Evolutionary conservation across 2,888 invertebrate genomes (phyloP).

Genomic region (Ptilodon capucinus): DNA sequence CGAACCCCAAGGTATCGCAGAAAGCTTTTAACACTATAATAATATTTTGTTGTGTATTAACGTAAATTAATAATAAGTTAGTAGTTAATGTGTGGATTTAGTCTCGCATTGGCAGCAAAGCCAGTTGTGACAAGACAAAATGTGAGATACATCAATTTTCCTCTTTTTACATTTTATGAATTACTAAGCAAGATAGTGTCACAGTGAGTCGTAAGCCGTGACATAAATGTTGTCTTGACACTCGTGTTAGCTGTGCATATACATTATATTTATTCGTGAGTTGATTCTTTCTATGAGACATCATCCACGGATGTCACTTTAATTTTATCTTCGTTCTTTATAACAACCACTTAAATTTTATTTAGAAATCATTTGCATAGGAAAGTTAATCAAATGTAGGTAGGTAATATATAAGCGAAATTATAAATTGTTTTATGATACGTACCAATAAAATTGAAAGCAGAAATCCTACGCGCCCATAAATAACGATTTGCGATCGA

Average conservation of each 20-base stretch:
- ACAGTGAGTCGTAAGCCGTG: too few species aligned
- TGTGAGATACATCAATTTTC: too few species aligned
- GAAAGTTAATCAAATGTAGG: slow-evolving; percentile 39
- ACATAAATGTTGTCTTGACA: too few species aligned
- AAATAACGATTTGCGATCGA: slow-evolving; percentile 36
- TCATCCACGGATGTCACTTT: slow-evolving; percentile 22
- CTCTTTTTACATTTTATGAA: too few species aligned
- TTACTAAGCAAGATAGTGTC: too few species aligned
- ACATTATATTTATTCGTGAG: slow-evolving; percentile 11
- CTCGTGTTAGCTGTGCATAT: too few species aligned
- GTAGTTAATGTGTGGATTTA: not conserved
- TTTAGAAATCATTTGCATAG: slow-evolving; percentile 35
- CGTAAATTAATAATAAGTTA: slow-evolving; percentile 28
- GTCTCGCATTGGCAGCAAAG: not conserved
- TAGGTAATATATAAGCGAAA: slow-evolving; percentile 33
- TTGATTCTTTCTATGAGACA: slow-evolving; percentile 17
- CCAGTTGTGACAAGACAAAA: too few species aligned
- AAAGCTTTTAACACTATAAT: slow-evolving; percentile 43
- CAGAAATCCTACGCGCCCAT: slow-evolving; percentile 43
- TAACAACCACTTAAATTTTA: slow-evolving; percentile 28
- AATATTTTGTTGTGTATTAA: slow-evolving; percentile 26
- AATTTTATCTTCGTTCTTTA: slow-evolving; percentile 23
- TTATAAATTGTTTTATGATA: slow-evolving; percentile 41
- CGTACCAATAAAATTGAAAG: slow-evolving; percentile 51
- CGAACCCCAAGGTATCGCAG: slow-evolving; percentile 23